Evolutionary conservation across 2,113 vertebrate genomes (phyloP).

Genomic region (Nycticorax nycticorax): DNA sequence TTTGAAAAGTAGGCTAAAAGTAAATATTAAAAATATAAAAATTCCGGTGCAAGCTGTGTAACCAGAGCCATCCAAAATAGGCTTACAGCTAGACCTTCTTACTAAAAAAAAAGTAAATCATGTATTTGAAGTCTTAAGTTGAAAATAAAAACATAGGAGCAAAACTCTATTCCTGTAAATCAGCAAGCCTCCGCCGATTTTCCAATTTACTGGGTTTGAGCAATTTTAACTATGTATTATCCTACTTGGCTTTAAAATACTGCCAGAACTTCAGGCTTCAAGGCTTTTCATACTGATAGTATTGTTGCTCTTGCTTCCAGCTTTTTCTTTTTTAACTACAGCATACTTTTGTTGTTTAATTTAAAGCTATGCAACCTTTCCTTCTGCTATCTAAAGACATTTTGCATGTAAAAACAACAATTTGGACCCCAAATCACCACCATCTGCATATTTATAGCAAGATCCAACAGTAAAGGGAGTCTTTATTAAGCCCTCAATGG

Average conservation of each 20-base stretch:
- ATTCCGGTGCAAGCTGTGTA: not conserved
- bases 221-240: not conserved
- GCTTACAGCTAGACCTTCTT: not conserved
- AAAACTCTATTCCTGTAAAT: not conserved
- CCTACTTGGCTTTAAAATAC: not conserved
- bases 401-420: not conserved
- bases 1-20: not conserved
- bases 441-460: constrained; percentile 3
- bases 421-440: not conserved
- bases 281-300: not conserved
- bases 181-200: not conserved
- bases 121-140: not conserved
- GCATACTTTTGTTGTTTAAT: not conserved
- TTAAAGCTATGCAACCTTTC: not conserved
- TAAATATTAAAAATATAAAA: not conserved
- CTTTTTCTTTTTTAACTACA: not conserved
- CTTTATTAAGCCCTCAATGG: not conserved
- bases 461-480: not conserved
- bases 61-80: not conserved
- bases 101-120: not conserved
- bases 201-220: not conserved
- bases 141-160: not conserved
- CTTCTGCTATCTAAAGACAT: not conserved
- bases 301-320: not conserved
- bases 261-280: not conserved